Evolutionary conservation across 1,140 invertebrate species (phyloP).

Genomic region (Campoletis sonorensis): DNA sequence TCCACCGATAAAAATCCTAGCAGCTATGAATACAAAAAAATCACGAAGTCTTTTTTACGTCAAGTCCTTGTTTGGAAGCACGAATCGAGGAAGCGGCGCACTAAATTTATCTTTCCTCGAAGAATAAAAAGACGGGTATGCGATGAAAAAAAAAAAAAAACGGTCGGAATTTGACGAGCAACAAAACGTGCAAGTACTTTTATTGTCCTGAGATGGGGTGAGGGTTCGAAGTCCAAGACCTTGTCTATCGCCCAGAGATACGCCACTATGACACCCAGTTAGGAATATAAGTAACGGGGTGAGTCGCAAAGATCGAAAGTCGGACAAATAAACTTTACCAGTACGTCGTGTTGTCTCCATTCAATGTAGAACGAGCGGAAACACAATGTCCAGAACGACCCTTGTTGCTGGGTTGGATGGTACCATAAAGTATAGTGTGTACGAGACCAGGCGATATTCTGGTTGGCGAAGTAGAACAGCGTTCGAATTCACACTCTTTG

Average conservation of each 20-base stretch:
- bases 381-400: not conserved
- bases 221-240: not conserved
- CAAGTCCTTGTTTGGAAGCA: not conserved
- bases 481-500: not conserved
- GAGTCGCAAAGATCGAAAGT: not conserved
- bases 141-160: not conserved
- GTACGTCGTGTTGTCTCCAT: not conserved
- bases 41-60: not conserved
- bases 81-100: not conserved
- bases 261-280: not conserved
- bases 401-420: not conserved
- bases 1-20: too few species aligned
- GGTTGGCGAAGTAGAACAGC: not conserved
- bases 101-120: not conserved
- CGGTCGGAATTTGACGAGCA: not conserved
- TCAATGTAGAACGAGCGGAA: conserved; percentile 18
- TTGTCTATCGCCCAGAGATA: not conserved
- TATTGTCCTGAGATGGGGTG: not conserved
- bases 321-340: not conserved
- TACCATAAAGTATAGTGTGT: conserved; percentile 16
- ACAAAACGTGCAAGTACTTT: not conserved
- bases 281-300: not conserved
- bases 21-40: too few species aligned
- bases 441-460: not conserved
- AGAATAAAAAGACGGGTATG: not conserved